Percentiles rank a stretch among this genome's conserved stretches.
Evolutionary conservation across 2,797 vertebrate genomes (phyloP).

Genomic region (Cryptoblepharus egeriae): DNA sequence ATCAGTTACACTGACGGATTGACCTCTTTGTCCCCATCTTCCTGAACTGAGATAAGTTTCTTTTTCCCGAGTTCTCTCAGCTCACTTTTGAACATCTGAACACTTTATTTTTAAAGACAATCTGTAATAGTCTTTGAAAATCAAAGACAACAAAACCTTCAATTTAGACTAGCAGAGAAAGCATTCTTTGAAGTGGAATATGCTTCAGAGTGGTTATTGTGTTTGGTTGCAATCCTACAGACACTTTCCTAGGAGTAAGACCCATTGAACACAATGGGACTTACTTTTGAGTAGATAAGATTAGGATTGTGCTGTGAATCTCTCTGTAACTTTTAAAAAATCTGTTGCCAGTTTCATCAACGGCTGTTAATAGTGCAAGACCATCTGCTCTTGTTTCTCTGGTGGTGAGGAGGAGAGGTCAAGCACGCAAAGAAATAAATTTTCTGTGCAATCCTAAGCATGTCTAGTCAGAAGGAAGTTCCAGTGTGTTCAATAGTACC

Average conservation of each 20-base stretch:
- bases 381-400: conserved; percentile 26
- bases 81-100: no score
- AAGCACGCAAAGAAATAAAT: no score
- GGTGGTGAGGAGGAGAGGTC: no score
- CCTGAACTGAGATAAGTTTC: not conserved
- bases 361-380: conserved; percentile 30
- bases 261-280: no score
- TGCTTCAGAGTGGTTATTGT: not conserved
- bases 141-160: conserved; percentile 9
- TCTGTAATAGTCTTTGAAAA: conserved; percentile 29
- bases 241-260: no score
- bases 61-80: not conserved
- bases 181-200: conserved; percentile 32
- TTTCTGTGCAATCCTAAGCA: no score
- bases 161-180: conserved; percentile 13
- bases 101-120: not conserved
- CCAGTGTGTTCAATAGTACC: no score
- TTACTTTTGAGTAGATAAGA: no score
- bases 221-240: no score
- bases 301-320: no score
- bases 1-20: not conserved
- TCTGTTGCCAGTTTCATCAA: conserved; percentile 41
- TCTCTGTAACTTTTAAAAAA: conserved; percentile 25
- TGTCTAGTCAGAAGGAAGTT: no score
- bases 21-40: not conserved